These are phyloP conservation scores for Escarpia spicata DNA, from an alignment of 2,888 invertebrate genomes.

Conservation along the genomic window DNA sequence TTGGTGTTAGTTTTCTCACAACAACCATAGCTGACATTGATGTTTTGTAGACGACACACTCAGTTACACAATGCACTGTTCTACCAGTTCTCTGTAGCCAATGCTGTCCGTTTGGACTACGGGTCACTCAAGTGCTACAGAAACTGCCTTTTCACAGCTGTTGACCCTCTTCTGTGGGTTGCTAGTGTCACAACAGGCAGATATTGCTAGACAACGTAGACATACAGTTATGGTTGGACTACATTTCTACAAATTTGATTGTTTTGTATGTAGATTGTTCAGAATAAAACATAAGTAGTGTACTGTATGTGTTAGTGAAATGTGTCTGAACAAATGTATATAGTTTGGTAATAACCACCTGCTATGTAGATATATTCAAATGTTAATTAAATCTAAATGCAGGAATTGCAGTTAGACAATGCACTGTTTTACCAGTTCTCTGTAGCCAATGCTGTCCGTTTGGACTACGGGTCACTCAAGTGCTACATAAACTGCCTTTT, in stretches of 20 bases:
- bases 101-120: background rate
- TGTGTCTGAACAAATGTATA: background rate
- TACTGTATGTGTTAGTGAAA: background rate
- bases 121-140: slow-evolving; percentile 13
- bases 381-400: background rate
- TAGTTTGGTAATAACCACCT: background rate
- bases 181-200: slow-evolving; percentile 3
- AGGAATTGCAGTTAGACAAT: background rate
- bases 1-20: background rate
- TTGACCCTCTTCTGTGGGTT: background rate
- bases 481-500: slow-evolving; percentile 21
- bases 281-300: background rate
- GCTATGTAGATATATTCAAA: background rate
- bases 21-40: background rate
- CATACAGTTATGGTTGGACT: too few relatives aligned
- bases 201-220: background rate
- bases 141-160: background rate
- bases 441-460: background rate
- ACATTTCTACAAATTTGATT: background rate
- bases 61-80: background rate
- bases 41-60: background rate
- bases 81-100: background rate
- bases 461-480: background rate
- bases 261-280: background rate
- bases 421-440: slow-evolving; percentile 19